A percentile compares a stretch with the other conserved stretches of the same genome.
phyloP scores from a whole-genome alignment of 2,113 vertebrate genomes.

The Albula glossodonta region DNA sequence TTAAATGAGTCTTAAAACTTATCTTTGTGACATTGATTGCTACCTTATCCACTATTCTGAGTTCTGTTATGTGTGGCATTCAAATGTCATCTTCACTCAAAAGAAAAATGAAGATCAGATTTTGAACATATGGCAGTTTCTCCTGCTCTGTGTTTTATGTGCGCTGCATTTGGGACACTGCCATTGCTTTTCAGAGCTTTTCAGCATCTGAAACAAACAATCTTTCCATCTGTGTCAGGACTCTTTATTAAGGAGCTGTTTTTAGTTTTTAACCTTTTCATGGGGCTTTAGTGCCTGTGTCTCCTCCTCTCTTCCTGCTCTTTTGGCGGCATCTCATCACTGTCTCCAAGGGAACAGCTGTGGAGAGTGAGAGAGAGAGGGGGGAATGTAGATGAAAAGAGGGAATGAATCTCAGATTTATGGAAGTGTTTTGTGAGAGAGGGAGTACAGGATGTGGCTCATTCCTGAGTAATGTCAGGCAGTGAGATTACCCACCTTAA shows the following conservation, averaged over 20 bases:
- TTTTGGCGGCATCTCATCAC: background rate
- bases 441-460: conserved; percentile 1
- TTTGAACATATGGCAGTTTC: background rate
- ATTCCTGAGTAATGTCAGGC: background rate
- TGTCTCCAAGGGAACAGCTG: background rate
- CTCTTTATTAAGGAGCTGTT: background rate
- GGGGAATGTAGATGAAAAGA: background rate
- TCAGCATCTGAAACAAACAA: background rate
- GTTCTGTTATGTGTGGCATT: background rate
- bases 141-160: no score
- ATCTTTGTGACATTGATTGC: background rate
- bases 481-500: background rate
- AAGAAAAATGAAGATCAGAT: background rate
- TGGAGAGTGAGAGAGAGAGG: background rate
- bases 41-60: background rate
- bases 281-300: background rate
- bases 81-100: background rate
- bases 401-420: background rate
- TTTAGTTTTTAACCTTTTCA: background rate
- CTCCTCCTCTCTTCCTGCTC: background rate
- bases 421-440: background rate
- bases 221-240: background rate
- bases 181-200: no score
- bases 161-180: no score
- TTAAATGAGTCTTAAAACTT: background rate